A percentile compares a stretch with the other conserved stretches of the same genome.
phyloP scores from a whole-genome alignment of 2,797 vertebrate genomes.

The Crenuchus spilurus region DNA sequence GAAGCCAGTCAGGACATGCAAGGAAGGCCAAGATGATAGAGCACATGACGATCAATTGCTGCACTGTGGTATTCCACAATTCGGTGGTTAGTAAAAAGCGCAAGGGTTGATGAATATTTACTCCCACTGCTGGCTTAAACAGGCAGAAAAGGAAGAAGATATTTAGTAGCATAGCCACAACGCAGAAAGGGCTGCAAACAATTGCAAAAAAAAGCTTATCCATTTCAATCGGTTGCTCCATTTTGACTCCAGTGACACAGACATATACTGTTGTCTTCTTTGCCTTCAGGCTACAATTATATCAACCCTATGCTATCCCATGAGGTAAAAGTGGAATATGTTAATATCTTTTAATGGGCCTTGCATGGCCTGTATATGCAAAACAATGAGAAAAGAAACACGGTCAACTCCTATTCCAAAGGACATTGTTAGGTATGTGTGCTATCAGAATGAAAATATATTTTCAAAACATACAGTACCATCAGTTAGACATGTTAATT shows the following conservation, averaged over 20 bases:
- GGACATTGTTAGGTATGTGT: too few species aligned
- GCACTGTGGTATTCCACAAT: slow-evolving; percentile 43
- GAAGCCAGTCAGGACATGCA: slow-evolving; percentile 24
- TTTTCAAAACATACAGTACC: neutral
- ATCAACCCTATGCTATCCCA: neutral
- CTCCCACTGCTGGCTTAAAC: slow-evolving; percentile 15
- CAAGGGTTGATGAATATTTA: slow-evolving; percentile 38
- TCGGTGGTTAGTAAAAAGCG: slow-evolving; percentile 32
- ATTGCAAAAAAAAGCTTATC: slow-evolving; percentile 4
- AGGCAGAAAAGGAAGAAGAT: slow-evolving; percentile 43
- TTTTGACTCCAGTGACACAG: neutral
- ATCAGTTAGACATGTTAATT: neutral
- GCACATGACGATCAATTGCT: slow-evolving; percentile 15
- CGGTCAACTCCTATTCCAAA: neutral
- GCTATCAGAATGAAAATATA: neutral
- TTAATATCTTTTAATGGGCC: slow-evolving; percentile 38
- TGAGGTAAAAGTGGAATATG: slow-evolving; percentile 18
- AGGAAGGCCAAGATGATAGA: slow-evolving; percentile 8
- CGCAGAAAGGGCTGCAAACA: slow-evolving; percentile 31
- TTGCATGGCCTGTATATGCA: slow-evolving; percentile 28
- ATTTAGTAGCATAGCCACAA: slow-evolving; percentile 8
- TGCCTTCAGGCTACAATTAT: slow-evolving; percentile 23
- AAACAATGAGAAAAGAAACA: neutral
- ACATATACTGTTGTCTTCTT: slow-evolving; percentile 5
- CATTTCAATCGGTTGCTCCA: slow-evolving; percentile 14